Base-by-base conservation (phyloP, 1,140 invertebrate species). In the Ceratina calcarata region DNA sequence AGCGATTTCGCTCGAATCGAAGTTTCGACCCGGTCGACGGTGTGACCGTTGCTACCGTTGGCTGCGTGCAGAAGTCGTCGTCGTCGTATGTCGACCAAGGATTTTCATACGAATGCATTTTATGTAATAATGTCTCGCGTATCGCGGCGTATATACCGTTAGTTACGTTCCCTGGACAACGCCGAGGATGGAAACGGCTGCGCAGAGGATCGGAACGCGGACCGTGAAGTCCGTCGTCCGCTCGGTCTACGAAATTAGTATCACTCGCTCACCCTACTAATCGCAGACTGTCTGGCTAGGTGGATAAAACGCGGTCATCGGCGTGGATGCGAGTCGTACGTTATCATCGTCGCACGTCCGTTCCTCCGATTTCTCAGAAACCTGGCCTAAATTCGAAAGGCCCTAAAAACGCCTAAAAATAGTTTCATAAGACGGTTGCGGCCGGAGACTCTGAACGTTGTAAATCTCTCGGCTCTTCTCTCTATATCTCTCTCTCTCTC, bases 11-110 rank as follows among this genome's bases (percentile, higher is more conserved):
- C 27, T 32, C 27, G 27, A 32, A 32, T 32, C 27, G 1, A n/a
- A 32, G 27, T 32, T 2, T 4, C 27, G 27, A 32, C 4, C 27
- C 27, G 27, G 27, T 32, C 27, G 27, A 32, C 27, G 27, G 27
- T 32, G n/a, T n/a, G n/a, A n/a, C n/a, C n/a, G n/a, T n/a, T n/a
- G n/a, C n/a, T n/a, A n/a, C n/a, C n/a, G n/a, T n/a, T n/a, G n/a
- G n/a, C n/a, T n/a, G n/a, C n/a, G n/a, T n/a, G n/a, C n/a, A n/a
- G n/a, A n/a, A n/a, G n/a, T n/a, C n/a, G n/a, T n/a, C n/a, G n/a
- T n/a, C n/a, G n/a, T n/a, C n/a, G n/a, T 90, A 89, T 87, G 84
- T 81, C 83, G 78, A 67, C 71, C 55, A 80, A 61, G 62, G 62
- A 61, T 77, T 68, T 77, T 77, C 58, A 61, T 27, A 49, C 24